These are phyloP conservation scores for Camponotus fellah DNA, from an alignment of 2,888 invertebrate genomes.

Conservation along the genomic window DNA sequence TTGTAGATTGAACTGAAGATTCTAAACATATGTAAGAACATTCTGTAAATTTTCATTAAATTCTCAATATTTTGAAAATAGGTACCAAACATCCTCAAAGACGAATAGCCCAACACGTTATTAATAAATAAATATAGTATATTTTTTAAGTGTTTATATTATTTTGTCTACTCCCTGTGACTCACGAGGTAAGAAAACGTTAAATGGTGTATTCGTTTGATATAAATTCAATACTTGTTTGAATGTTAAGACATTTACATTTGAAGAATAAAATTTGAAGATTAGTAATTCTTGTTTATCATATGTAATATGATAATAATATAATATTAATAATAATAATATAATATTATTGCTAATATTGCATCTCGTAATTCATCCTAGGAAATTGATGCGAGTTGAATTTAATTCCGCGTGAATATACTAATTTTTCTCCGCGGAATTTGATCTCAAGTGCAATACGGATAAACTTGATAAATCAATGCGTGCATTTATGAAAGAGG, in stretches of 20 bases:
- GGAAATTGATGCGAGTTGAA: conserved; percentile 21
- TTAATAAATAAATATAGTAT: no score
- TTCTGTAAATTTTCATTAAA: no score
- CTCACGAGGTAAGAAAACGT: background rate
- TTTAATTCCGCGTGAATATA: conserved; percentile 18
- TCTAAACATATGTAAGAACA: no score
- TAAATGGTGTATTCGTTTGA: background rate
- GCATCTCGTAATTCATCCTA: background rate
- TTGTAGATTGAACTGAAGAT: no score
- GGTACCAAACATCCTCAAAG: no score
- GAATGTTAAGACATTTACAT: background rate
- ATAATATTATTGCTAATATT: background rate
- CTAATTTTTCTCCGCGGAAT: conserved; percentile 28
- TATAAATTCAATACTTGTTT: background rate
- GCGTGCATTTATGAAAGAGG: conserved; percentile 5
- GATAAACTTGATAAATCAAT: conserved; percentile 23
- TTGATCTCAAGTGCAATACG: conserved; percentile 26
- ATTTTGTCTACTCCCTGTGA: no score
- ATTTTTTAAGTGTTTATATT: no score
- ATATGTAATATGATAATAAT: background rate
- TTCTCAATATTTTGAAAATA: no score
- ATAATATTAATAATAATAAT: background rate
- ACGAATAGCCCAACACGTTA: no score
- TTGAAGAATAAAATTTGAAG: background rate
- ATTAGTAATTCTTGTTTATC: background rate